These are phyloP conservation scores for Vespertilio murinus DNA, from an alignment of 2,797 vertebrate genomes.

Conservation along the genomic window DNA sequence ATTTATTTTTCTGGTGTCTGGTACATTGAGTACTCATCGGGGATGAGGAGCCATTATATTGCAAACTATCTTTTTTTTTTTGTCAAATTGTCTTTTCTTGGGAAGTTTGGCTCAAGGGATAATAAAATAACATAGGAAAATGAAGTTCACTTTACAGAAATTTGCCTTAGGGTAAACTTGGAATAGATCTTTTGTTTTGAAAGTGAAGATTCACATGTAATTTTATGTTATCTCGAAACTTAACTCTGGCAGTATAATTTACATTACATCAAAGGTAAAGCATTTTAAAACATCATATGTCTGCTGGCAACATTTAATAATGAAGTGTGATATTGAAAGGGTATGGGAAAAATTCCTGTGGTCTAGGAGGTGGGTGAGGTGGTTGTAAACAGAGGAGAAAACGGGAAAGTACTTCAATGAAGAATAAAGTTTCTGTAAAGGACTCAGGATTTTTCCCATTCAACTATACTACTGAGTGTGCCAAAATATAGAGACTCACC, in stretches of 20 bases:
- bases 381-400: slow-evolving; percentile 55
- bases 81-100: slow-evolving; percentile 52
- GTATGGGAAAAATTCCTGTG: slow-evolving; percentile 60
- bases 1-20: slow-evolving; percentile 60
- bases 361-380: slow-evolving; percentile 49
- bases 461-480: neutral
- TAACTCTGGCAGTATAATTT: slow-evolving; percentile 46
- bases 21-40: neutral
- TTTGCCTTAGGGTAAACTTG: slow-evolving; percentile 52
- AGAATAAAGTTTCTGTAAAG: slow-evolving; percentile 49
- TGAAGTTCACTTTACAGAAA: slow-evolving; percentile 48
- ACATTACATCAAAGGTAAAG: slow-evolving; percentile 64
- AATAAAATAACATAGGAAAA: slow-evolving; percentile 56
- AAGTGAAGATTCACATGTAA: slow-evolving; percentile 46
- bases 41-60: slow-evolving; percentile 50
- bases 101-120: slow-evolving; percentile 25
- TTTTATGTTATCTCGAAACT: slow-evolving; percentile 52
- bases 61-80: slow-evolving; percentile 29
- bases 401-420: slow-evolving; percentile 45
- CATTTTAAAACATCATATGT: slow-evolving; percentile 65
- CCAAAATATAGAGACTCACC: neutral
- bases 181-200: slow-evolving; percentile 42
- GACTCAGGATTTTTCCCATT: neutral
- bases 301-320: slow-evolving; percentile 65
- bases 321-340: slow-evolving; percentile 65